A percentile compares a stretch with the other conserved stretches of the same genome.
Conservation (phyloP, 1,140 invertebrate species). For the Hetaerina americana region DNA sequence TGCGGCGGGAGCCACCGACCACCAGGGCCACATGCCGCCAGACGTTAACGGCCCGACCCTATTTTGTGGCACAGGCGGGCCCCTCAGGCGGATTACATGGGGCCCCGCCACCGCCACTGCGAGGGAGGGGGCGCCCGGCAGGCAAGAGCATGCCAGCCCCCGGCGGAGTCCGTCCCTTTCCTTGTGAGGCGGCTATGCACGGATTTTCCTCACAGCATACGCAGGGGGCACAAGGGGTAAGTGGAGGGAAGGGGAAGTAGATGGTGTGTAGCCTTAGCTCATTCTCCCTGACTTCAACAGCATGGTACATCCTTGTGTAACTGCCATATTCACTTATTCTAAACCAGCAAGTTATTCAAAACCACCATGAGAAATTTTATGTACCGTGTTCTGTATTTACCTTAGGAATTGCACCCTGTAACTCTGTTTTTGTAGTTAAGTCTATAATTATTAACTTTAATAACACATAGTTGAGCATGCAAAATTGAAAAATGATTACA, state of each 20-base stretch:
- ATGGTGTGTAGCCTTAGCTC: not conserved
- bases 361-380: too few relatives aligned
- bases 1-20: not conserved
- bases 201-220: not conserved
- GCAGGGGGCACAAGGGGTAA: not conserved
- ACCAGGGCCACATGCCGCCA: not conserved
- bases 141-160: not conserved
- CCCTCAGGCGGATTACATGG: not conserved
- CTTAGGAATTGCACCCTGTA: too few relatives aligned
- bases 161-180: not conserved
- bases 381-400: too few relatives aligned
- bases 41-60: not conserved
- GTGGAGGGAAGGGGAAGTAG: not conserved
- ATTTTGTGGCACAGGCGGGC: not conserved
- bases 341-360: too few relatives aligned
- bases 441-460: too few relatives aligned
- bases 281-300: not conserved
- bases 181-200: not conserved
- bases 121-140: not conserved
- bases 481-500: too few relatives aligned
- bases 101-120: not conserved
- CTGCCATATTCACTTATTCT: too few relatives aligned
- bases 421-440: too few relatives aligned
- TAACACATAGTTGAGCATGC: too few relatives aligned
- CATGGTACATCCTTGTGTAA: not conserved